phyloP scores from a whole-genome alignment of 2,888 invertebrate species.

The Acanthosepion esculentum region DNA sequence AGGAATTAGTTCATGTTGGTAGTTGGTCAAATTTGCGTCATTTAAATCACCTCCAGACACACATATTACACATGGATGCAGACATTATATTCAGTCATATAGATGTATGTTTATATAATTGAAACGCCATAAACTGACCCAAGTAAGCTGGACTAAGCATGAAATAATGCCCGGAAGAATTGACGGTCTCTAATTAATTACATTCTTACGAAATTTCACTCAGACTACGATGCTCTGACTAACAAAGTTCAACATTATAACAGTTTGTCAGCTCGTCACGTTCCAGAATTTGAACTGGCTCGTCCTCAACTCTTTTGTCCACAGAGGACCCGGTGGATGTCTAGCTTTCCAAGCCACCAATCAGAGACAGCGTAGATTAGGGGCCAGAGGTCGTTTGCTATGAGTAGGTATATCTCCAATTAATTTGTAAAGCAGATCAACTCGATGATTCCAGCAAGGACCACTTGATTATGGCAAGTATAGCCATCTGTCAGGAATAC shows the following conservation, averaged over 20 bases:
- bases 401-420: constrained; percentile 20
- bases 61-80: neutral
- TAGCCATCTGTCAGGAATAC: neutral
- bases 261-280: neutral
- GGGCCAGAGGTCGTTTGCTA: neutral
- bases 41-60: neutral
- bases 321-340: neutral
- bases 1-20: too few species aligned
- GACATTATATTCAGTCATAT: neutral
- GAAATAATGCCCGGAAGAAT: neutral
- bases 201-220: neutral
- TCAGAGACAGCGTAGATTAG: neutral
- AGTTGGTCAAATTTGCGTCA: too few species aligned
- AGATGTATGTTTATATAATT: neutral
- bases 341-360: neutral
- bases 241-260: neutral
- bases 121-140: neutral
- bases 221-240: neutral
- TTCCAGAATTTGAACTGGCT: neutral
- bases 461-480: neutral
- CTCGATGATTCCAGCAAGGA: neutral
- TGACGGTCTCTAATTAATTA: neutral
- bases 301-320: neutral
- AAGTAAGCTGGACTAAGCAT: neutral
- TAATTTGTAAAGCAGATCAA: neutral